Evolutionary conservation across 1,140 invertebrate species (phyloP).

Genomic region (Mycetomoellerius zeteki): DNA sequence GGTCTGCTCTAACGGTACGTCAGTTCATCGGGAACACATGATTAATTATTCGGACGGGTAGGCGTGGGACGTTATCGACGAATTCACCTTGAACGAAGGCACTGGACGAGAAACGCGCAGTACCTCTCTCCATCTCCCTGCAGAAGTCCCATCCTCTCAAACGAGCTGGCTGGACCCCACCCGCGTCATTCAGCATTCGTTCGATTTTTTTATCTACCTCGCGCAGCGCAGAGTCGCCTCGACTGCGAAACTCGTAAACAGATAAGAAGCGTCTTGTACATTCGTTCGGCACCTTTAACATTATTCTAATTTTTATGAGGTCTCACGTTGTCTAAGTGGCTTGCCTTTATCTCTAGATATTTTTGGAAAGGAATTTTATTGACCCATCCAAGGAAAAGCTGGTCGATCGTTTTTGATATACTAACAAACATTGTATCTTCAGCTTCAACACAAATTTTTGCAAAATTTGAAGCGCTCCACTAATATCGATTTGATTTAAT

Average conservation of each 20-base stretch:
- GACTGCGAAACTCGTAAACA: conserved; percentile 62
- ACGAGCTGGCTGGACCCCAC: conserved; percentile 22
- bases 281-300: conserved; percentile 40
- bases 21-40: conserved; percentile 74
- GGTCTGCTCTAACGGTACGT: conserved; percentile 74
- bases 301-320: conserved; percentile 64
- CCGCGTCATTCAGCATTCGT: conserved; percentile 41
- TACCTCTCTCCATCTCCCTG: conserved; percentile 31
- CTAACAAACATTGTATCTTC: neutral
- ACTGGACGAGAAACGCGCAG: conserved; percentile 60
- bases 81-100: conserved; percentile 75
- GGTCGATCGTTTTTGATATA: neutral
- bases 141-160: conserved; percentile 17
- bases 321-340: conserved; percentile 33
- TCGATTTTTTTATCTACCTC: conserved; percentile 40
- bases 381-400: neutral
- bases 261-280: conserved; percentile 50
- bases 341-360: neutral
- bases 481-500: neutral
- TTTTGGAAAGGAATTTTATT: conserved; percentile 41
- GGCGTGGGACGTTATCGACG: conserved; percentile 78
- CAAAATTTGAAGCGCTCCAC: conserved; percentile 18
- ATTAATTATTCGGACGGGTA: conserved; percentile 77
- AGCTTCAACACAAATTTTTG: conserved; percentile 9
- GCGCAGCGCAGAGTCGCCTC: neutral